These are phyloP conservation scores for Pollenia amentaria DNA, from an alignment of 2,888 invertebrate genomes.

Conservation along the genomic window DNA sequence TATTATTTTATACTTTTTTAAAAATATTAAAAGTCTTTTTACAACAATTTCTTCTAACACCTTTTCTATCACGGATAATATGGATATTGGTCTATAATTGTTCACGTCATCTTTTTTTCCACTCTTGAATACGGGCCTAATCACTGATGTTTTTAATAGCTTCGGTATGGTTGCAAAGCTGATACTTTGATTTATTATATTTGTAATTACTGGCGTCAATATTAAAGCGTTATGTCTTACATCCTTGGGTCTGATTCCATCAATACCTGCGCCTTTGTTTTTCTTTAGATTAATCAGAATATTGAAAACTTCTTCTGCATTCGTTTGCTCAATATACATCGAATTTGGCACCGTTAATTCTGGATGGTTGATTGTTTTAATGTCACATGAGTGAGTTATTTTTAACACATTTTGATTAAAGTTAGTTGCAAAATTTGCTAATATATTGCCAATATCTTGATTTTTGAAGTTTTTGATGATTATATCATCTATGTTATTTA, in stretches of 20 bases:
- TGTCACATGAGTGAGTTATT: not conserved
- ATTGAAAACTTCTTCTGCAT: not conserved
- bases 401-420: not conserved
- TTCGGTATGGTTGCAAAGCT: not conserved
- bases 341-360: not conserved
- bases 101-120: too few relatives aligned
- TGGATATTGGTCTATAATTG: too few relatives aligned
- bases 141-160: not conserved
- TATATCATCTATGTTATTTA: not conserved
- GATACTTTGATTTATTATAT: not conserved
- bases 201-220: not conserved
- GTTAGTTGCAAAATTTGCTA: not conserved
- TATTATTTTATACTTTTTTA: too few relatives aligned
- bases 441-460: not conserved
- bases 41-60: too few relatives aligned
- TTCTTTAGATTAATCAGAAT: not conserved
- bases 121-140: not conserved
- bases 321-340: not conserved
- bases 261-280: not conserved
- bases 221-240: not conserved
- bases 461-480: not conserved
- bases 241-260: not conserved
- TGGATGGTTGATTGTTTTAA: not conserved
- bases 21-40: too few relatives aligned
- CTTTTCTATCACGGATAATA: too few relatives aligned